Conservation (phyloP, 2,888 invertebrate genomes). For the Rhingia campestris region DNA sequence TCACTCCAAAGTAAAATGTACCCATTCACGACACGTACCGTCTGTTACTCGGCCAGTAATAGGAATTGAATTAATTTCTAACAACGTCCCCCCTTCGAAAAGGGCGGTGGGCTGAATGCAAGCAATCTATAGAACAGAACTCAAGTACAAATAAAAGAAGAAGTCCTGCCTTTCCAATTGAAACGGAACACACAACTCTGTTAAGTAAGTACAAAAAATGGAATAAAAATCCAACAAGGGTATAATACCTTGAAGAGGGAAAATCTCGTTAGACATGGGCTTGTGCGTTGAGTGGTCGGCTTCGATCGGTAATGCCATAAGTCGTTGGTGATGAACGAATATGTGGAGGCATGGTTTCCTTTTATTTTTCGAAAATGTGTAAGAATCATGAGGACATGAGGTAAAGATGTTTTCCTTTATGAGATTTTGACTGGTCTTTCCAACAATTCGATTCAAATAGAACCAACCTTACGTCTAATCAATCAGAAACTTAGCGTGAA, state of each 20-base stretch:
- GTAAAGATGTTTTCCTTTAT: no score
- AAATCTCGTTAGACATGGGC: conserved; percentile 20
- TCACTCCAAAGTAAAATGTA: not conserved
- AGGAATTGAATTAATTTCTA: conserved; percentile 19
- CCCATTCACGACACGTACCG: not conserved
- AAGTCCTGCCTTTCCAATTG: conserved; percentile 1
- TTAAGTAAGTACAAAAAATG: no score
- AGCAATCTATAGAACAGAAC: no score
- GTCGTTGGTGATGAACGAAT: not conserved
- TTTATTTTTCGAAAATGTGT: conserved; percentile 5
- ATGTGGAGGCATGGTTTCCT: not conserved
- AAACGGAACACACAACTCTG: conserved; percentile 12
- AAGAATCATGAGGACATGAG: no score
- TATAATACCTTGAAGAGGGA: not conserved
- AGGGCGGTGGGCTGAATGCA: not conserved
- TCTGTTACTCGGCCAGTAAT: not conserved
- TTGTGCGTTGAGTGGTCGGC: conserved; percentile 31
- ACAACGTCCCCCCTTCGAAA: conserved; percentile 21
- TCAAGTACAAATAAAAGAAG: not conserved
- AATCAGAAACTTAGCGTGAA: conserved; percentile 2
- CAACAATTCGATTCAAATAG: conserved; percentile 2
- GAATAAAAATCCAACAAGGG: not conserved
- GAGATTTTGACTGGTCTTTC: no score
- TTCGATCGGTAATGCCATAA: conserved; percentile 8
- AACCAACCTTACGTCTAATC: conserved; percentile 16